Base-by-base conservation (phyloP, 1,140 invertebrate genomes). In the Battus philenor region DNA sequence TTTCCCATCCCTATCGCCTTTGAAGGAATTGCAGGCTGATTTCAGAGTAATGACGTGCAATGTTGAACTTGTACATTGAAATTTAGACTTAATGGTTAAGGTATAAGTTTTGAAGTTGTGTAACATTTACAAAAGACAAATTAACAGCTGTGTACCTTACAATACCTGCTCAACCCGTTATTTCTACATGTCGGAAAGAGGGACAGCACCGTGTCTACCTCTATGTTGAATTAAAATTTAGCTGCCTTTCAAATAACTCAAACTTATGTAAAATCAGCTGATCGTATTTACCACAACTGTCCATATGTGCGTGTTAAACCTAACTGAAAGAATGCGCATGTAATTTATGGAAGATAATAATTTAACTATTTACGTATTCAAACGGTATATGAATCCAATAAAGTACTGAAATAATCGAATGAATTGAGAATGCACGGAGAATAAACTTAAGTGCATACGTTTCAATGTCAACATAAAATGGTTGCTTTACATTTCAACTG, bases 401-500 rank as follows among this genome's bases (percentile, higher is more conserved):
- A 6, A 20, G 6, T 20, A 20, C 6, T 3, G 18, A 6, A 20
- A 20, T 20, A 5, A 15, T 15, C 4, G 15, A 13, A 18, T 18
- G 12, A 15, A 27, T 15, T 39, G 15, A n/a, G 6, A 12, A 26
- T 12, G 15, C 11, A 41, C 24, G 13, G 24, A 29, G n/a, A 9
- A 3, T 4, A 2, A 41, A 41, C 27, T 41, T 10, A 27, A 11
- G 15, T 41, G 38, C 38, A 41, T 41, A 41, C 26, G 38, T 47
- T 41, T 39, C 17, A 43, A 20, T 47, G 26, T 45, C 24, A 51
- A 29, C 48, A 44, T 31, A 59, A 67, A 59, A 48, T 50, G 54
- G 51, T 55, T 50, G 56, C 43, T 29, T 67, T 58, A 63, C 53
- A 59, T 39, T 32, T 43, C 27, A 38, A 47, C 36, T 49, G 26